Percentiles rank a stretch among this genome's conserved stretches.
Conservation (phyloP, 2,888 invertebrate genomes). For the Caenorhabditis macrosperma region DNA sequence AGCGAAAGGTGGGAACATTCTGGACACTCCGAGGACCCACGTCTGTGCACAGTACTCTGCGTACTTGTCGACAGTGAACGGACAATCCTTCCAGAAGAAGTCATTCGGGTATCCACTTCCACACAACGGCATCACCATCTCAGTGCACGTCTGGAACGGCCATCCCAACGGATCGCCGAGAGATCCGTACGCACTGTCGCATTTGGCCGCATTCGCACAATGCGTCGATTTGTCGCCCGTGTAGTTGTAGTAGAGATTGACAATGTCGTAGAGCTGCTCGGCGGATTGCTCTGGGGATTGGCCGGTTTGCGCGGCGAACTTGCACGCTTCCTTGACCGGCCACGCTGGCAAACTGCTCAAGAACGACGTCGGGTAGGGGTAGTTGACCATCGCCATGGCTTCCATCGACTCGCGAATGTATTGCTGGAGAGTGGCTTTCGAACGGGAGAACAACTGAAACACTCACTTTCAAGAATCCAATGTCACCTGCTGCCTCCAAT, state of each 20-base stretch:
- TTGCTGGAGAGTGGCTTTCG: no score
- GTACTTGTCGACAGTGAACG: conserved; percentile 65
- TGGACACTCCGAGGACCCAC: conserved; percentile 52
- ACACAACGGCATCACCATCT: conserved; percentile 97
- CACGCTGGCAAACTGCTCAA: conserved; percentile 87
- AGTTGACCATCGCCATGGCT: conserved; percentile 94
- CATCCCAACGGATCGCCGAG: conserved; percentile 77
- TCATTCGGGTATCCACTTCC: conserved; percentile 83
- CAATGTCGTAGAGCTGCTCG: conserved; percentile 61
- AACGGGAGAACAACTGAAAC: no score
- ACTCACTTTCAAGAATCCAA: conserved; percentile 44
- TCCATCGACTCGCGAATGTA: conserved; percentile 79
- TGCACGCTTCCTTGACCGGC: conserved; percentile 82
- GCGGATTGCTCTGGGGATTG: conserved; percentile 63
- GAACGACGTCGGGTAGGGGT: conserved; percentile 91
- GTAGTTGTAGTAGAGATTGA: conserved; percentile 69
- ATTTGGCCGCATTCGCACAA: conserved; percentile 72
- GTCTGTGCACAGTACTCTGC: conserved; percentile 85
- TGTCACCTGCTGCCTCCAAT: conserved; percentile 67
- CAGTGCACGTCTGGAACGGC: conserved; percentile 88
- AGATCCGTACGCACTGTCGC: conserved; percentile 64
- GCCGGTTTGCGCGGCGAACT: conserved; percentile 81
- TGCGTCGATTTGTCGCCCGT: conserved; percentile 58
- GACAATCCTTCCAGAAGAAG: conserved; percentile 76
- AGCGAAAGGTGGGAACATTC: no score